Conservation (phyloP, 2,888 invertebrate species). For the Camptogramma bilineatum region DNA sequence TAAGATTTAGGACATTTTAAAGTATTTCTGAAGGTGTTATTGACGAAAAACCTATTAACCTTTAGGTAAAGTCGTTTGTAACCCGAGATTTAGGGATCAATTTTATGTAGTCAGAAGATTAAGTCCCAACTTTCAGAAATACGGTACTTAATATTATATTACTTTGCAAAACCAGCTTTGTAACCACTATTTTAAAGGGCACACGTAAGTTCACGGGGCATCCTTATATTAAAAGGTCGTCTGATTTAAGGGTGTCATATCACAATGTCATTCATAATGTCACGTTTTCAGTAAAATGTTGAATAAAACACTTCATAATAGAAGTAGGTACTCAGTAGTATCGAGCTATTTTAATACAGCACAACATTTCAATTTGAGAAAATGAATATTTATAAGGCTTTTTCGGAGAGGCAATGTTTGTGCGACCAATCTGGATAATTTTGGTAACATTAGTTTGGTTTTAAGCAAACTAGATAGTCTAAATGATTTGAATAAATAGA, state of each 20-base stretch:
- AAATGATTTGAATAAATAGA: no score
- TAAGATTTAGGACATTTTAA: no score
- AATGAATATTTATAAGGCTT: slow-evolving; percentile 7
- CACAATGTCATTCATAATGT: not conserved
- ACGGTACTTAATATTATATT: no score
- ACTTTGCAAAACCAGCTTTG: not conserved
- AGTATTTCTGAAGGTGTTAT: no score
- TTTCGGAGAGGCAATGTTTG: slow-evolving; percentile 6
- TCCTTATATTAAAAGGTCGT: not conserved
- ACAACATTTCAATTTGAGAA: not conserved
- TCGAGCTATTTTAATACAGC: not conserved
- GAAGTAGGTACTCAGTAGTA: not conserved
- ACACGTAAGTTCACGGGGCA: not conserved
- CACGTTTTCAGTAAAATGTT: not conserved
- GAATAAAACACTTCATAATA: not conserved
- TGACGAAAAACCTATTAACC: no score
- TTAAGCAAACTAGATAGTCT: not conserved
- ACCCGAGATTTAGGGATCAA: no score
- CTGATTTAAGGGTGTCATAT: not conserved
- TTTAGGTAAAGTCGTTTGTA: no score
- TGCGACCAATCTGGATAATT: slow-evolving; percentile 5
- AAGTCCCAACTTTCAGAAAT: no score
- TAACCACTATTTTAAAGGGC: not conserved
- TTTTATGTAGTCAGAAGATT: no score
- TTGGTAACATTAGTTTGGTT: not conserved